Evolutionary conservation across 1,140 invertebrate species (phyloP), one percentile per base, ranked within the genome.

Genomic region (Bombus consobrinus): DNA sequence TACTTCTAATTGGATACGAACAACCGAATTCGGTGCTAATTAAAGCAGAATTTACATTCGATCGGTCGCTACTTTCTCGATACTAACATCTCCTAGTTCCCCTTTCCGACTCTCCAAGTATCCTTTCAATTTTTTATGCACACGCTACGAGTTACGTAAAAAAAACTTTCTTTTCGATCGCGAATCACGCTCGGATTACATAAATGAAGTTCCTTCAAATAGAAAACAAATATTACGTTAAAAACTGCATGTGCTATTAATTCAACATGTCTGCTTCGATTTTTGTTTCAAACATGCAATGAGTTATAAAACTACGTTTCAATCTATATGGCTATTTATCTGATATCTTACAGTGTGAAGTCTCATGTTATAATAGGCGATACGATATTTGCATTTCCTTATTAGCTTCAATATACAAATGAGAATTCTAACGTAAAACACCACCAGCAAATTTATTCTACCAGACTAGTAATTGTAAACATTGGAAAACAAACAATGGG

Each of bases 141-240:
- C 37, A 18, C 64, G 28, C 22, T 9, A 18, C 8, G 1, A 5
- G 68, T 83, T 83, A 66, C 81, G 37, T 83, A 83, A 83, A 76
- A 64, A 34, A 22, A 43, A 83, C 81, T 82, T 82, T 75, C 81
- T 62, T 64, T 82, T 64, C 39, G n/a, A 74, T 47, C 22, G 37
- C n/a, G 25, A 75, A 47, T 82, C 59, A 34, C 37, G 37, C 32
- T 18, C n/a, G 13, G 2, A 10, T 83, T 83, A 83, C 59, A 37
- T 59, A 59, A 72, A 81, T n/a, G 34, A 28, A 73, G 6, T 78
- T 62, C 22, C 68, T 39, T 12, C 5, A 10, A 79, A 68, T 41
- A 28, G 39, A 34, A 39, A 72, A 72, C 6, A 41, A 71, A 71
- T 2, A 12, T 43, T 73, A n/a, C 39, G 18, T 8, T 13, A n/a